Percentiles rank a stretch among this genome's conserved stretches.
Conservation (phyloP, 2,797 vertebrate species). For the Acrossocheilus wenchowensis region DNA sequence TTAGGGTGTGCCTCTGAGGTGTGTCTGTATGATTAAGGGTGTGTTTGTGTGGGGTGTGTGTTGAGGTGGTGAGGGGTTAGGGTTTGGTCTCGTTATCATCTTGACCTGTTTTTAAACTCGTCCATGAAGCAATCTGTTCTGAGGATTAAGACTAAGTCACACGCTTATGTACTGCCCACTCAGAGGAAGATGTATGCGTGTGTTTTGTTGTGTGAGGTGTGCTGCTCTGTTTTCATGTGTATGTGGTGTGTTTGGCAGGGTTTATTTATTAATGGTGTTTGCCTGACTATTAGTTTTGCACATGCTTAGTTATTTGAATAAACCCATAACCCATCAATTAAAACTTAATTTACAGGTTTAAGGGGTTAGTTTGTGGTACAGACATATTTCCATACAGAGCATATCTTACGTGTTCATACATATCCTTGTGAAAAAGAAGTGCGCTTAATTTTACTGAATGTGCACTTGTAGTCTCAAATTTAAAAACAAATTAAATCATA, state of each 20-base stretch:
- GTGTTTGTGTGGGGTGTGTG: neutral
- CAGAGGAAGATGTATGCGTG: neutral
- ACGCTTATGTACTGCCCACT: neutral
- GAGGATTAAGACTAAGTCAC: constrained; percentile 10
- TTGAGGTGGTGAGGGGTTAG: neutral
- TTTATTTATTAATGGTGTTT: constrained; percentile 23
- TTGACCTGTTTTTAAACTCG: constrained; percentile 1
- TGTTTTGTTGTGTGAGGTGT: neutral
- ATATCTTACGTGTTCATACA: neutral
- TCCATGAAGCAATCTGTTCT: constrained; percentile 23
- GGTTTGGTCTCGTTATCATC: constrained; percentile 10
- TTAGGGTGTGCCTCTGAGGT: neutral
- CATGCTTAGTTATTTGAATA: neutral
- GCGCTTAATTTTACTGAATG: neutral
- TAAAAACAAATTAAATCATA: too few species aligned
- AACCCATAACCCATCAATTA: neutral
- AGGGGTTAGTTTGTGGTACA: neutral
- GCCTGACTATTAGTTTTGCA: neutral
- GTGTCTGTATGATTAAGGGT: neutral
- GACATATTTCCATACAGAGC: neutral
- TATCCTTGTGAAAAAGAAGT: neutral
- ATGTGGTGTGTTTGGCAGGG: constrained; percentile 7
- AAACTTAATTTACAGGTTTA: neutral
- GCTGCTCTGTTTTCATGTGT: neutral
- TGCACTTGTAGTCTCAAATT: neutral